Base-by-base conservation (phyloP, 2,888 invertebrate species). In the Galeruca laticollis region DNA sequence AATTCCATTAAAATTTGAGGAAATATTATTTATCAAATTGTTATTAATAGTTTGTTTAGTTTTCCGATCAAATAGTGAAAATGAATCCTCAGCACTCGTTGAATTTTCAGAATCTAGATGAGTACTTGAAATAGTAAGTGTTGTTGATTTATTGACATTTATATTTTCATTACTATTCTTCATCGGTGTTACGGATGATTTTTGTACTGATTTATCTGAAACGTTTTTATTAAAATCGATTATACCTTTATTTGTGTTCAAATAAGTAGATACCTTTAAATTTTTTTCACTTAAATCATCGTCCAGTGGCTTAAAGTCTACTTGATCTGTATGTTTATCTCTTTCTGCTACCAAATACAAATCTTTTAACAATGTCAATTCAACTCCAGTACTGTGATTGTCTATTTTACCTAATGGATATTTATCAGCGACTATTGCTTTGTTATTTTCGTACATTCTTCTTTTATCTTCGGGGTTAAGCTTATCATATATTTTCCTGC, bases 271-370 rank as follows among this genome's bases (percentile, higher is more conserved):
- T 26, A 26, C 26, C 5, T 40, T 5, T 11, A 40, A 40, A 40
- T 3, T 40, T 3, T 40, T n/a, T 1, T 13, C n/a, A 10, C n/a
- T 40, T 11, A 40, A 40, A 40, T 40, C n/a, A 40, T n/a, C n/a
- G 40, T 40, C 40, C 11, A n/a, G 13, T 6, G 6, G n/a, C 9
- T 15, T 15, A 47, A 15, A 0, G 8, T 18, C 15, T 6, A 8
- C 26, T 26, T 26, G 3, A 43, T 6, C 43, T 15, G 43, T 10
- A 31, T 37, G 9, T 9, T 54, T 52, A 9, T 35, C 31, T 18
- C 33, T 31, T 21, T 52, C 62, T n/a, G 52, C 26, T 13, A 62
- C 37, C 15, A 62, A 62, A 62, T 52, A 62, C 0, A 37, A 6
- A 40, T 21, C 52, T 15, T 62, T 40, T 0, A 52, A 15, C 6